A percentile compares a stretch with the other conserved stretches of the same genome.
Evolutionary conservation across 1,140 invertebrate species (phyloP).

Genomic region (Drosophila burlai): DNA sequence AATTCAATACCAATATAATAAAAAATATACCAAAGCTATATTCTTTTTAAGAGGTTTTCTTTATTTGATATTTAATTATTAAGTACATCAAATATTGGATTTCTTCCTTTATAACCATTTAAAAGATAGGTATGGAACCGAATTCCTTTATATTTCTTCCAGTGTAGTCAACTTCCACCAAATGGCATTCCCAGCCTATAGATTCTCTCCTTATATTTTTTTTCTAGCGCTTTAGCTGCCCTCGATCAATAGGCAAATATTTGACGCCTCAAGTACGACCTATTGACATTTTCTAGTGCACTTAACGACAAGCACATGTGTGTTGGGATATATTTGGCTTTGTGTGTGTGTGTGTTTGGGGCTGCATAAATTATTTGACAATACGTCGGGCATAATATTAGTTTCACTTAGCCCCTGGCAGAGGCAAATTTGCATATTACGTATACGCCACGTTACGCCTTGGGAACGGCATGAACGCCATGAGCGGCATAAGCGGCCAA

Average conservation of each 20-base stretch:
- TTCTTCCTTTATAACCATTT: neutral
- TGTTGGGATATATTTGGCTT: neutral
- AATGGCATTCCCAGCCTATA: neutral
- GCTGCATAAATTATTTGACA: slow-evolving; percentile 80
- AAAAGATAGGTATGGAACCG: too few relatives aligned
- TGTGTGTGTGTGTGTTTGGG: slow-evolving; percentile 21
- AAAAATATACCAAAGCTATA: neutral
- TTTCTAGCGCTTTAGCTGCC: slow-evolving; percentile 40
- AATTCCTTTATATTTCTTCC: neutral
- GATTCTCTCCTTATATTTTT: slow-evolving; percentile 6
- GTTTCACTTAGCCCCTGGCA: slow-evolving; percentile 60
- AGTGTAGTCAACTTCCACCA: slow-evolving; percentile 5
- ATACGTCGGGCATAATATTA: slow-evolving; percentile 76
- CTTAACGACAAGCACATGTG: slow-evolving; percentile 62
- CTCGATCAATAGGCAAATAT: slow-evolving; percentile 72
- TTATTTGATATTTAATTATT: too few relatives aligned
- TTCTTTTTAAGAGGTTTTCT: too few relatives aligned
- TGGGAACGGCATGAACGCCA: slow-evolving; percentile 8
- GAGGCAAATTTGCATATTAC: slow-evolving; percentile 72
- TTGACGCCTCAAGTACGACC: slow-evolving; percentile 66
- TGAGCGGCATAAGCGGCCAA: slow-evolving; percentile 4
- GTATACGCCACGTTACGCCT: slow-evolving; percentile 59
- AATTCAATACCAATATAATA: neutral
- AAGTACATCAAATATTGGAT: neutral
- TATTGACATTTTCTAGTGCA: slow-evolving; percentile 76